Evolutionary conservation across 2,113 vertebrate genomes (phyloP).

Genomic region (Clarias magur): DNA sequence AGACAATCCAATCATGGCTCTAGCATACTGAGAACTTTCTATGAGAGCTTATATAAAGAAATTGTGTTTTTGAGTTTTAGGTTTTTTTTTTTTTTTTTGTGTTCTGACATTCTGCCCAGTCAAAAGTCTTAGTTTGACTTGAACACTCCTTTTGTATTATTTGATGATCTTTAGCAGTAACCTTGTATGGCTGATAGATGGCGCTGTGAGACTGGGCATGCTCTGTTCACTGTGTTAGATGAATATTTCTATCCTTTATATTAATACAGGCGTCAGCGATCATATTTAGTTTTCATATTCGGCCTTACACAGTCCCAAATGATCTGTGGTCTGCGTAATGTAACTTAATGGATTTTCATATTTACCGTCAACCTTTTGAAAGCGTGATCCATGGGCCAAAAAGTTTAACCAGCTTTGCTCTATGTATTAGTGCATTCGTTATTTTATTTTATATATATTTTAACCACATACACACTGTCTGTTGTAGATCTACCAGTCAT

Average conservation of each 20-base stretch:
- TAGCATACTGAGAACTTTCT: too few species aligned
- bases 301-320: neutral
- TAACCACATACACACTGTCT: constrained; percentile 5
- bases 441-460: neutral
- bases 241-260: neutral
- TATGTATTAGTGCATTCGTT: neutral
- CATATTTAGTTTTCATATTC: neutral
- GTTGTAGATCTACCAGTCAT: constrained; percentile 91
- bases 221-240: neutral
- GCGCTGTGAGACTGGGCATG: neutral
- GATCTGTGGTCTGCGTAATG: neutral
- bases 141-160: too few species aligned
- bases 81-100: too few species aligned
- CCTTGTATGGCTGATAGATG: neutral
- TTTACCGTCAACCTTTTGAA: neutral
- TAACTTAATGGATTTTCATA: neutral
- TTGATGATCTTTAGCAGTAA: too few species aligned
- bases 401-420: neutral
- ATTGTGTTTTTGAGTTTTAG: too few species aligned
- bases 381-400: neutral
- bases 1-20: too few species aligned
- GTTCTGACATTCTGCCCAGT: too few species aligned
- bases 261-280: neutral
- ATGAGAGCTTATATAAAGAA: too few species aligned
- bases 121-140: too few species aligned